These are phyloP conservation scores for Sarcophaga carnaria DNA, from an alignment of 2,888 invertebrate genomes.

Conservation along the genomic window DNA sequence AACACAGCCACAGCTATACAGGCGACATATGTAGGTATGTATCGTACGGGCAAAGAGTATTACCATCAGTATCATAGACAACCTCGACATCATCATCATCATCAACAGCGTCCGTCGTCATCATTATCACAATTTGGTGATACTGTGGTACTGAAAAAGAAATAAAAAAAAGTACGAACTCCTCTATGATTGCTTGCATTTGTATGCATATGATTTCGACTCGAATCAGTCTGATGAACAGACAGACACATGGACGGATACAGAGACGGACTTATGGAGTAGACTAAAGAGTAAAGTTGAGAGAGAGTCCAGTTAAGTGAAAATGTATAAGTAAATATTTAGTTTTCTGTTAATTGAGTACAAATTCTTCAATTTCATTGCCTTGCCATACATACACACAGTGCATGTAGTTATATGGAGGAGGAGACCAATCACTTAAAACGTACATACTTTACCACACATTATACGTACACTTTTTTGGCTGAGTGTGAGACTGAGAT, in stretches of 20 bases:
- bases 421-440: not conserved
- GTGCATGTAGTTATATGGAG: not conserved
- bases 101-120: not conserved
- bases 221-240: not conserved
- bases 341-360: conserved; percentile 80
- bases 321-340: conserved; percentile 79
- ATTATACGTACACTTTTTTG: not conserved
- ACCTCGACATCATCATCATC: conserved; percentile 33
- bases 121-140: conserved; percentile 44
- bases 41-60: not conserved
- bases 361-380: conserved; percentile 79
- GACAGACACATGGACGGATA: not conserved
- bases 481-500: conserved; percentile 9
- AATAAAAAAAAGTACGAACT: not conserved
- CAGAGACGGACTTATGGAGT: not conserved
- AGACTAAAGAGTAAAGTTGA: not conserved
- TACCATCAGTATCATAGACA: conserved; percentile 48
- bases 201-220: conserved; percentile 24
- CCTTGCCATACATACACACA: conserved; percentile 1
- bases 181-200: conserved; percentile 47
- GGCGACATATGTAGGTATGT: not conserved
- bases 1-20: conserved; percentile 10
- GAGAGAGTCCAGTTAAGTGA: conserved; percentile 69
- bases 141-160: not conserved
- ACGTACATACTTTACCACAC: not conserved